Evolutionary conservation across 2,113 vertebrate genomes (phyloP).

Genomic region (Takifugu flavidus): DNA sequence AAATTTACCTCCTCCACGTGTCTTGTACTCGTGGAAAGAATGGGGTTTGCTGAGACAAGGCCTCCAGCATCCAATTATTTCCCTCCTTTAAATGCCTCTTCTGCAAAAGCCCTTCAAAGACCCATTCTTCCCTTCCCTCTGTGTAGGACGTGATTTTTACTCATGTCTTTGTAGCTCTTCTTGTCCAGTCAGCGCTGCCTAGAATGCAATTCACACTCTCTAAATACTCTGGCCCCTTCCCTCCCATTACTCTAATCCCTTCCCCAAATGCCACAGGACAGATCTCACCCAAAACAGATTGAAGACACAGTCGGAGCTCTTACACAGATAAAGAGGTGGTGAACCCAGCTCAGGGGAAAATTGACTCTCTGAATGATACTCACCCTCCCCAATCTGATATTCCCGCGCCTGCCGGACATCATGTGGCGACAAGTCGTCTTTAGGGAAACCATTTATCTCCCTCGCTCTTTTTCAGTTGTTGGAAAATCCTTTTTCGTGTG

Average conservation of each 20-base stretch:
- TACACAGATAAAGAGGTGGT: conserved; percentile 30
- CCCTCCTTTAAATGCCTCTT: conserved; percentile 51
- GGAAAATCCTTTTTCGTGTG: conserved; percentile 33
- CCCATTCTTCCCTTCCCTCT: conserved; percentile 27
- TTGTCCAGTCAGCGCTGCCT: conserved; percentile 24
- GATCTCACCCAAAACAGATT: conserved; percentile 34
- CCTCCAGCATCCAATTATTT: conserved; percentile 62
- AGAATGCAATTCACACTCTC: conserved; percentile 42
- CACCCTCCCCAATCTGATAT: conserved; percentile 36
- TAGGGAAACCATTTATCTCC: conserved; percentile 28
- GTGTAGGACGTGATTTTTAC: conserved; percentile 44
- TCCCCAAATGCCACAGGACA: conserved; percentile 38
- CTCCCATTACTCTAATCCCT: conserved; percentile 41
- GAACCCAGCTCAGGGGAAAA: conserved; percentile 32
- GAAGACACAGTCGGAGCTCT: conserved; percentile 18
- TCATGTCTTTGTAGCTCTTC: conserved; percentile 33
- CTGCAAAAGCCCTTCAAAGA: conserved; percentile 53
- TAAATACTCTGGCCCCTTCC: conserved; percentile 34
- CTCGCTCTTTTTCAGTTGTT: conserved; percentile 29
- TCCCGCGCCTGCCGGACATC: conserved; percentile 34
- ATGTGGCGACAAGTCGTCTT: background rate
- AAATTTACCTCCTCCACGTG: conserved; percentile 31
- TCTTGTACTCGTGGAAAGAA: conserved; percentile 27
- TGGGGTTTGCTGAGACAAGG: conserved; percentile 48
- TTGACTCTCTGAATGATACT: conserved; percentile 40